Conservation (phyloP, 1,140 invertebrate species). For the Drosophila takahashii region DNA sequence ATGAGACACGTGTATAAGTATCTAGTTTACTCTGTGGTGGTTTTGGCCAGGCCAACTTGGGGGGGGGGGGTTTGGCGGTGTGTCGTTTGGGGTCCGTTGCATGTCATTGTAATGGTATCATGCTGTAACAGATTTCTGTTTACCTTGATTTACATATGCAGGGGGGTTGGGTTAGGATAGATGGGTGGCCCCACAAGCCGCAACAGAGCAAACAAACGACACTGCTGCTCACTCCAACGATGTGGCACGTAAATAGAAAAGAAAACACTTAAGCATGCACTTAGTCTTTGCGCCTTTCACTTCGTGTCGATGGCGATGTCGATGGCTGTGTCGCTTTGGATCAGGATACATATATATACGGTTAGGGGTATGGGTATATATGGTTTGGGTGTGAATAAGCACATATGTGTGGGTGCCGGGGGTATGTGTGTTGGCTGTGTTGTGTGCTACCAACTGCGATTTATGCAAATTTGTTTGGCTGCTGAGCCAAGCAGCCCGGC, state of each 20-base stretch:
- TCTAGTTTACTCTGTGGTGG: slow-evolving; percentile 53
- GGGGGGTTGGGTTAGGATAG: neutral
- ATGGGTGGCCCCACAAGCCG: slow-evolving; percentile 33
- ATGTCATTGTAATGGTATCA: slow-evolving; percentile 81
- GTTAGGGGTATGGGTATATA: neutral
- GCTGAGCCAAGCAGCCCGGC: slow-evolving; percentile 50
- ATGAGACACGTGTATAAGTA: slow-evolving; percentile 77
- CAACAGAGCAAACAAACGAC: slow-evolving; percentile 60
- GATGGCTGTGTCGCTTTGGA: slow-evolving; percentile 55
- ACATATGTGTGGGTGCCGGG: slow-evolving; percentile 29
- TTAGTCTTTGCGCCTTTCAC: slow-evolving; percentile 77
- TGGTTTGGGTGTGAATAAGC: slow-evolving; percentile 23
- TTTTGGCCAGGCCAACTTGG: neutral
- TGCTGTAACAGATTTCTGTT: slow-evolving; percentile 77
- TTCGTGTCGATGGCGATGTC: slow-evolving; percentile 66
- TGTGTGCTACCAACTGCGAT: slow-evolving; percentile 72
- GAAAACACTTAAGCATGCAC: slow-evolving; percentile 79
- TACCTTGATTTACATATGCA: slow-evolving; percentile 80
- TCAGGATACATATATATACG: slow-evolving; percentile 36
- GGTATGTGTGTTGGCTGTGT: slow-evolving; percentile 36
- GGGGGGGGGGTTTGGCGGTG: slow-evolving; percentile 3
- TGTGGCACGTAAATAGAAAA: slow-evolving; percentile 56
- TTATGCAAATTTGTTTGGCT: slow-evolving; percentile 79
- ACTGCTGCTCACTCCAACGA: slow-evolving; percentile 55
- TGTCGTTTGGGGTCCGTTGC: slow-evolving; percentile 40